These are phyloP conservation scores for Tolmerus cingulatus DNA, from an alignment of 2,888 invertebrate genomes.

Conservation along the genomic window DNA sequence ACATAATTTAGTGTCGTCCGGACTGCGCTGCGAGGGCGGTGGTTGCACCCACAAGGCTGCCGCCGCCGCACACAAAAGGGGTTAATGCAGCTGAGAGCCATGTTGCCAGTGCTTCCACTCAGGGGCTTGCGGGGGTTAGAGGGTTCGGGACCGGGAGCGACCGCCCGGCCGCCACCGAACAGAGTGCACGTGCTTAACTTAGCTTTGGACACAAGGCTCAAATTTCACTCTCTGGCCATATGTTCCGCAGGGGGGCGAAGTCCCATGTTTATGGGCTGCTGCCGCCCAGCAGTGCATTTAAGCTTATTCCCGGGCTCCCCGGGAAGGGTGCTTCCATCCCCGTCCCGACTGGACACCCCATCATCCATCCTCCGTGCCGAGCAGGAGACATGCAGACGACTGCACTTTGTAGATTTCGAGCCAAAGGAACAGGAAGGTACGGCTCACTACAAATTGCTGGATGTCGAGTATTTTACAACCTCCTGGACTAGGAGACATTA, in stretches of 20 bases:
- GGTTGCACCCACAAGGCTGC: neutral
- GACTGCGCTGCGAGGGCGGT: constrained; percentile 12
- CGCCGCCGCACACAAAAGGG: neutral
- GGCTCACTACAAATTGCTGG: constrained; percentile 46
- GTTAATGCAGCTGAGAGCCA: constrained; percentile 8
- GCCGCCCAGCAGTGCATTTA: constrained; percentile 44
- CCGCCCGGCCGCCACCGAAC: constrained; percentile 5
- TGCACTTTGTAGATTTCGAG: constrained; percentile 37
- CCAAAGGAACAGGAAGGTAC: constrained; percentile 42
- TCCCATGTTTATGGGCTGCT: constrained; percentile 43
- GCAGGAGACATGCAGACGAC: constrained; percentile 27
- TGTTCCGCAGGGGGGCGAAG: constrained; percentile 26
- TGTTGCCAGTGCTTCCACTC: neutral
- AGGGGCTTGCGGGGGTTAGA: neutral
- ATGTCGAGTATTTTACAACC: constrained; percentile 47
- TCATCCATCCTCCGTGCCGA: constrained; percentile 22
- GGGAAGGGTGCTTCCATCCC: neutral
- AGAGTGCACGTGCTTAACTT: constrained; percentile 48
- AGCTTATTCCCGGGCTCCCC: constrained; percentile 42
- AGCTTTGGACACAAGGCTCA: constrained; percentile 37
- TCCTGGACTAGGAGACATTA: constrained; percentile 23
- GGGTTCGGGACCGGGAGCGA: neutral
- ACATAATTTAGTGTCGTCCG: constrained; percentile 57
- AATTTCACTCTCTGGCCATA: constrained; percentile 45
- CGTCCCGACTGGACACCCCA: constrained; percentile 8